Base-by-base conservation (phyloP, 2,888 invertebrate genomes). In the Coleophora deauratella region DNA sequence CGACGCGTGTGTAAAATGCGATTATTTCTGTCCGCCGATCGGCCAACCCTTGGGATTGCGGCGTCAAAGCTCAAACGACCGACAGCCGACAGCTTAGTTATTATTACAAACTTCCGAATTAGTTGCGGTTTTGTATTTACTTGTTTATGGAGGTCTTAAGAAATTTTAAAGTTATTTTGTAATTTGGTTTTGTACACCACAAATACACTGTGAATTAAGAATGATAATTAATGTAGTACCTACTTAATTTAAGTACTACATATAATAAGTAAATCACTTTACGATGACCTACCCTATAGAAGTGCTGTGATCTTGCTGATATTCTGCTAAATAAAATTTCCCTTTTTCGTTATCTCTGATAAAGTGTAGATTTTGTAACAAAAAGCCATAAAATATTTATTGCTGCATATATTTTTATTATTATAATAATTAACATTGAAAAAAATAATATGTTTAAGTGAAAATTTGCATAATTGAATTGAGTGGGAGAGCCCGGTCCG, bases 331-430 rank as follows among this genome's bases (percentile, higher is more conserved):
- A n/a, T n/a, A n/a, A n/a, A n/a, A n/a, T n/a, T n/a, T n/a, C n/a
- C n/a, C n/a, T n/a, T n/a, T n/a, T n/a, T n/a, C n/a, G n/a, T n/a
- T n/a, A n/a, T n/a, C n/a, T n/a, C n/a, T n/a, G n/a, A n/a, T n/a
- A n/a, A n/a, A n/a, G n/a, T n/a, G 21, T 6, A 21, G 21, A 21
- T 21, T 21, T 4, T 21, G 21, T 6, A 21, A 21, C 21, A 21
- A 21, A 21, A 21, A 21, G 21, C 21, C 21, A 21, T 4, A 21
- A 21, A 21, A 21, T 21, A 21, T 21, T 21, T 77, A 75, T 77
- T 74, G 76, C 80, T 80, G 80, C 75, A 70, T 80, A 81, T 82
- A 82, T 67, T 79, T 76, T 67, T 70, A 66, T 80, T 75, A 76
- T 71, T 72, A 72, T 76, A 76, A 31, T 11, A 31, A 31, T 21